Conservation (phyloP, 37 sponge, comb jelly and placozoan genomes). For the Diacarnus erythraeanus region DNA sequence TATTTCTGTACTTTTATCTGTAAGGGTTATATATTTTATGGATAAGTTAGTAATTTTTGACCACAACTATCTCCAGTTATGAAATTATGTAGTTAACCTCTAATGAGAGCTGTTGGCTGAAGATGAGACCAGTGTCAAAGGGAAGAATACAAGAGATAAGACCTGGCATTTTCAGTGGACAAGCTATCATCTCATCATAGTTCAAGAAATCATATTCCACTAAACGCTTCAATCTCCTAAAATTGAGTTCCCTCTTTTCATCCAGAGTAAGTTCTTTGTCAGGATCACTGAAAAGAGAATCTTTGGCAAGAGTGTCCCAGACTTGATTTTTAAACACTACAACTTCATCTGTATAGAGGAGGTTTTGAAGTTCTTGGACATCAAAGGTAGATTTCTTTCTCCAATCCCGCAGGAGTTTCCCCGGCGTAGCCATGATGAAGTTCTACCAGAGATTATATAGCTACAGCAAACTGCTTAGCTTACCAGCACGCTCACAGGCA, state of each 20-base stretch:
- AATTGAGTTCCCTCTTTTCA: slow-evolving; percentile 48
- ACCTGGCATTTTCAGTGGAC: slow-evolving; percentile 21
- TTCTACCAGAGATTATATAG: background rate
- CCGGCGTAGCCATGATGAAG: too few species aligned
- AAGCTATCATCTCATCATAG: slow-evolving; percentile 26
- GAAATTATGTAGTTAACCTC: too few species aligned
- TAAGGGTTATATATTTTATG: too few species aligned
- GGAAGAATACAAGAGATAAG: slow-evolving; percentile 21
- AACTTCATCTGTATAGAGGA: slow-evolving; percentile 45
- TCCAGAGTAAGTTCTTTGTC: slow-evolving; percentile 42
- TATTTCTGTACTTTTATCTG: too few species aligned
- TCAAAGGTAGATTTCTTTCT: slow-evolving; percentile 49
- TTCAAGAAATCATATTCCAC: slow-evolving; percentile 66
- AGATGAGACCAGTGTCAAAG: slow-evolving; percentile 20
- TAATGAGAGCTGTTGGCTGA: slow-evolving; percentile 18
- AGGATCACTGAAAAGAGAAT: slow-evolving; percentile 63
- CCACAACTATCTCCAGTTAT: too few species aligned
- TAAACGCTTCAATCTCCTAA: slow-evolving; percentile 59
- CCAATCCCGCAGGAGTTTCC: slow-evolving; percentile 30
- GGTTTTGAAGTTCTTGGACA: slow-evolving; percentile 18
- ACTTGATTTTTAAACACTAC: slow-evolving; percentile 26
- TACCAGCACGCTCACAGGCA: background rate
- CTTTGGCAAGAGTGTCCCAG: slow-evolving; percentile 67
- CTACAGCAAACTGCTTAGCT: background rate
- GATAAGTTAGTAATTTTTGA: too few species aligned